Evolutionary conservation across 2,888 invertebrate species (phyloP), one percentile per base, ranked within the genome.

Genomic region (Scotopteryx bipunctaria): DNA sequence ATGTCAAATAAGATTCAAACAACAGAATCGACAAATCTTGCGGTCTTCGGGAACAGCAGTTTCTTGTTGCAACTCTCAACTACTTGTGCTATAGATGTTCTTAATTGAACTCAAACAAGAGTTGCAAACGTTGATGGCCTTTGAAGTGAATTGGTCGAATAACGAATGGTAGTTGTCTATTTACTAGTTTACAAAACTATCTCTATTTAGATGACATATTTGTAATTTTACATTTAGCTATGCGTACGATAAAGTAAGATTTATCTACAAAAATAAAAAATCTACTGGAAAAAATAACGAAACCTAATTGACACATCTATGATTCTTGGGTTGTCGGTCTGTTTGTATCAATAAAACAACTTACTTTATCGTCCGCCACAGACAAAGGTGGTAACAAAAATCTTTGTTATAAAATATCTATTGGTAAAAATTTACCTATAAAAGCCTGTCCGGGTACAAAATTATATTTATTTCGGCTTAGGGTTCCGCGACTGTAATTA

Each of bases 141-240:
- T 66, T 62, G 66, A 78, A 82, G 79, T 76, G 63, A 69, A 69
- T 81, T 79, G 81, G 78, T 81, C 81, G 71, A 76, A 71, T 38
- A 50, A 55, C 54, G 52, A 54, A 51, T 57, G 49, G 21, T 50
- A 53, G 49, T 47, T 32, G 14, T 53, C 41, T 52, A 51, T 38
- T 6, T 9, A 17, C 67, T 74, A 57, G 57, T 67, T 67, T 72
- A 69, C 64, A 73, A 68, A 68, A 67, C 79, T 80, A 81, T 67
- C 58, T 70, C 73, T 79, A 74, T 67, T 71, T 69, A 75, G 59
- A 54, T 67, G 67, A 63, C 59, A 50, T 65, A 48, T 66, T 67
- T 66, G 65, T 70, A 72, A 65, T 55, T 66, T 66, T 69, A 78
- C 71, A 73, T 63, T 66, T 69, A 74, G 73, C 68, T 47, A 53